These are phyloP conservation scores for Salvelinus alpinus DNA, from an alignment of 2,113 vertebrate species.

Conservation along the genomic window DNA sequence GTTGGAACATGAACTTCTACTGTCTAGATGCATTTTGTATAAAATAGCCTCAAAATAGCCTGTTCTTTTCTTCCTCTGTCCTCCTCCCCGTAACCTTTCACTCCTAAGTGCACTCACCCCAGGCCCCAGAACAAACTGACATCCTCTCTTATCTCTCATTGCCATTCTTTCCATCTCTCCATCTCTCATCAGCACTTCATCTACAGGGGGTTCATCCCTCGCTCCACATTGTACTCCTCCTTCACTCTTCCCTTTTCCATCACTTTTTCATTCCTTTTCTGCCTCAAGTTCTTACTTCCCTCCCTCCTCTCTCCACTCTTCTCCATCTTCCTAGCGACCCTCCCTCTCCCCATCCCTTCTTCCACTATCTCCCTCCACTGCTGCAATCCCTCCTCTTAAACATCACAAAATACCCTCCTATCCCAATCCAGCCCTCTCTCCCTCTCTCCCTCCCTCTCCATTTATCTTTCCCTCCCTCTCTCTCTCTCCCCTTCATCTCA, in stretches of 20 bases:
- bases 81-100: neutral
- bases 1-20: too few species aligned
- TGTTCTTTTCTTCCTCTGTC: neutral
- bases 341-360: neutral
- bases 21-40: too few species aligned
- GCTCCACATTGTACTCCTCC: neutral
- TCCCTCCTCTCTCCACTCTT: neutral
- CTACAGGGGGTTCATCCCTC: too few species aligned
- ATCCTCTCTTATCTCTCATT: too few species aligned
- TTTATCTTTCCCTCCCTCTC: slow-evolving; percentile 46
- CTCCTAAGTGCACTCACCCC: too few species aligned
- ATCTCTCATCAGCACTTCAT: neutral
- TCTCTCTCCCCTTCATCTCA: slow-evolving; percentile 72
- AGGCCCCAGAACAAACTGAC: too few species aligned
- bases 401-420: slow-evolving; percentile 66
- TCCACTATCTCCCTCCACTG: neutral
- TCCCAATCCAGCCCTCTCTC: slow-evolving; percentile 60
- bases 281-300: neutral
- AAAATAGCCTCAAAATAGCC: too few species aligned
- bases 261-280: neutral
- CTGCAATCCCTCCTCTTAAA: slow-evolving; percentile 23
- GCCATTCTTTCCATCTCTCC: too few species aligned
- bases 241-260: neutral
- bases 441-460: slow-evolving; percentile 10
- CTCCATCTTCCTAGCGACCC: too few species aligned